A percentile compares a stretch with the other conserved stretches of the same genome.
Conservation (phyloP, 2,888 invertebrate genomes). For the Phanerotoma sp. region DNA sequence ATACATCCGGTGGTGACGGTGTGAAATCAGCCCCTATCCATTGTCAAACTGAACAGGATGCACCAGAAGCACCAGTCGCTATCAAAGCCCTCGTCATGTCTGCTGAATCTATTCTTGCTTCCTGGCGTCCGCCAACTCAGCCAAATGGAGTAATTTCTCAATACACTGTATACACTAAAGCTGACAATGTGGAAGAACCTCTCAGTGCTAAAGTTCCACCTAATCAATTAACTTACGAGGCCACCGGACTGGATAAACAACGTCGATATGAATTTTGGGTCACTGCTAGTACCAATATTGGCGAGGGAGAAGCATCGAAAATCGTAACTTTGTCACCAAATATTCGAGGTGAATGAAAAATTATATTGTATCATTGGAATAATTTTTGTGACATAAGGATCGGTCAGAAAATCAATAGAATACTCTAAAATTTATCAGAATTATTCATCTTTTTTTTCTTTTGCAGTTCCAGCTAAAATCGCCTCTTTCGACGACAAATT, state of each 20-base stretch:
- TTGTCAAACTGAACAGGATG: constrained; percentile 95
- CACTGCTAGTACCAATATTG: constrained; percentile 90
- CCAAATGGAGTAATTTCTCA: constrained; percentile 92
- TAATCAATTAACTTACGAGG: constrained; percentile 84
- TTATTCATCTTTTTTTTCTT: not conserved
- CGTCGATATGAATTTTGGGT: constrained; percentile 93
- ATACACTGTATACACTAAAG: constrained; percentile 87
- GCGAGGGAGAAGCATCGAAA: constrained; percentile 89
- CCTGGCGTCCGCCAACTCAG: constrained; percentile 90
- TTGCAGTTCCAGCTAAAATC: constrained; percentile 86
- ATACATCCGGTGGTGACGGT: constrained; percentile 93
- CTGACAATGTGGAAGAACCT: constrained; percentile 67
- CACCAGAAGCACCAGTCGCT: constrained; percentile 89
- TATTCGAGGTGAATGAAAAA: constrained; percentile 64
- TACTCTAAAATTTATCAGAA: too few relatives aligned
- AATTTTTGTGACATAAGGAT: too few relatives aligned
- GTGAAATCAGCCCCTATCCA: constrained; percentile 85
- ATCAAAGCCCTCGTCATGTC: constrained; percentile 94
- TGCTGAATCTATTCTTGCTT: constrained; percentile 85
- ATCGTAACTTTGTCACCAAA: constrained; percentile 84
- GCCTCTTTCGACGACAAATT: constrained; percentile 94
- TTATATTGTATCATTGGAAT: not conserved
- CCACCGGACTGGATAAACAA: constrained; percentile 77
- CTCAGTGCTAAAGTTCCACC: constrained; percentile 78
- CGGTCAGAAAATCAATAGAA: too few relatives aligned